phyloP scores from a whole-genome alignment of 2,113 vertebrate genomes.

The Mobula birostris region DNA sequence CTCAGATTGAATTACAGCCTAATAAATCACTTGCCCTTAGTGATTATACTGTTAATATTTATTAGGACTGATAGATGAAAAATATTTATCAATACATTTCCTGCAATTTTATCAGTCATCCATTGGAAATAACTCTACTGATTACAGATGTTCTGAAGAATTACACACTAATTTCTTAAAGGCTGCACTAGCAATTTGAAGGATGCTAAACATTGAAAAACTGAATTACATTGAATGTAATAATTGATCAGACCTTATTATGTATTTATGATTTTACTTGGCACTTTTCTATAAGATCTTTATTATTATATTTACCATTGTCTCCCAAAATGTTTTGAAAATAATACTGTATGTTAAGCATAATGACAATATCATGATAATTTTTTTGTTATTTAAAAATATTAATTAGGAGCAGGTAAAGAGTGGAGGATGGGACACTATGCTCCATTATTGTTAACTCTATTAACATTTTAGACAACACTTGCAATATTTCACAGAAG shows the following conservation, averaged over 20 bases:
- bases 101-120: neutral
- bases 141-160: neutral
- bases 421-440: too few relatives aligned
- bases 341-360: neutral
- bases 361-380: neutral
- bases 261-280: neutral
- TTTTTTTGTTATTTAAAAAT: neutral
- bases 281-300: neutral
- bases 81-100: neutral
- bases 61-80: neutral
- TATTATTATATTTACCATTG: neutral
- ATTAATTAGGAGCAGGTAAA: neutral
- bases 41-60: neutral
- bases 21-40: neutral
- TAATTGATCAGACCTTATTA: neutral
- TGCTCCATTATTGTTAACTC: neutral
- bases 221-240: neutral
- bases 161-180: neutral
- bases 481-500: neutral
- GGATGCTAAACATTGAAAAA: neutral
- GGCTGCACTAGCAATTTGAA: neutral
- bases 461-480: neutral
- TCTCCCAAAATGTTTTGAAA: neutral
- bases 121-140: neutral
- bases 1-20: conserved; percentile 17